Percentiles rank a stretch among this genome's conserved stretches.
Conservation (phyloP, 2,888 invertebrate species). For the Notodonta dromedarius region DNA sequence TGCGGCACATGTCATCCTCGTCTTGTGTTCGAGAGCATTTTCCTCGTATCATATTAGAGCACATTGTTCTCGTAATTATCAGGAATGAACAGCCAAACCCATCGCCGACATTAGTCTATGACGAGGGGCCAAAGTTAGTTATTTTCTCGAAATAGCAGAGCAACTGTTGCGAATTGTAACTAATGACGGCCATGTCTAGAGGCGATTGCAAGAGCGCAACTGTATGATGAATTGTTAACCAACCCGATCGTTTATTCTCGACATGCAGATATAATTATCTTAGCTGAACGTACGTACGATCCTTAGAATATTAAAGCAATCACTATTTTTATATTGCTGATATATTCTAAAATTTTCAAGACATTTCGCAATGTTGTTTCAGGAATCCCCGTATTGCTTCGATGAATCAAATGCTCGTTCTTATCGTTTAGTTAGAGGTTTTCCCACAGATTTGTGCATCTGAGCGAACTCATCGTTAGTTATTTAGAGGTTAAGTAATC, state of each 20-base stretch:
- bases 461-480: constrained; percentile 4
- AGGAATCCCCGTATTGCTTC: neutral
- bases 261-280: constrained; percentile 47
- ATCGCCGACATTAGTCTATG: constrained; percentile 43
- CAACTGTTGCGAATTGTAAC: constrained; percentile 72
- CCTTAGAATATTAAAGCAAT: neutral
- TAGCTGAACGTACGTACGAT: neutral
- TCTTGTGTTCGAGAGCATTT: constrained; percentile 37
- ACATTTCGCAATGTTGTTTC: neutral
- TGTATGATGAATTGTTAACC: constrained; percentile 64
- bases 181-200: constrained; percentile 63
- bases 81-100: constrained; percentile 26
- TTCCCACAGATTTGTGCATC: constrained; percentile 36
- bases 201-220: constrained; percentile 58
- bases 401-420: neutral
- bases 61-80: constrained; percentile 24
- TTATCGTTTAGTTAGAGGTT: neutral
- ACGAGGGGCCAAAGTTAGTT: constrained; percentile 48
- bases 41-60: constrained; percentile 24
- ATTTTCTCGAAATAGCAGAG: constrained; percentile 62
- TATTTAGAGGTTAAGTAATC: neutral
- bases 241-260: constrained; percentile 58
- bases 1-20: constrained; percentile 36
- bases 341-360: neutral
- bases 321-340: neutral